Evolutionary conservation across 2,113 vertebrate species (phyloP).

Genomic region (Riparia riparia): DNA sequence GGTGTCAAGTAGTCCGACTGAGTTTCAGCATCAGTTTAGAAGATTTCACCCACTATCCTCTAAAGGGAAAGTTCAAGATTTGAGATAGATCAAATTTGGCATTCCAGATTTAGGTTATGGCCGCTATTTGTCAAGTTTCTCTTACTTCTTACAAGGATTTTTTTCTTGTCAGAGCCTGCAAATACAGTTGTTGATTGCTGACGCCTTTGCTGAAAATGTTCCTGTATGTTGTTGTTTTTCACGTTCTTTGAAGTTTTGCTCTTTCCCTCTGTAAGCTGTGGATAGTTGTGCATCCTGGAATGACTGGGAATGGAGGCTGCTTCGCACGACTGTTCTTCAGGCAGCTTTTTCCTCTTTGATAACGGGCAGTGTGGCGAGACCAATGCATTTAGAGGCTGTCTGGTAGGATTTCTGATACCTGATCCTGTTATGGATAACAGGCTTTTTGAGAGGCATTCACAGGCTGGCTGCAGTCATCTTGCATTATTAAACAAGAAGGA

Average conservation of each 20-base stretch:
- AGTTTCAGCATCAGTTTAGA: neutral
- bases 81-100: neutral
- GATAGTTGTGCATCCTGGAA: neutral
- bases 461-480: slow-evolving; percentile 19
- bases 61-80: neutral
- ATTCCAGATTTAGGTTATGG: neutral
- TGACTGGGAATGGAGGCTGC: neutral
- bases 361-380: neutral
- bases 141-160: neutral
- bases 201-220: neutral
- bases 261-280: neutral
- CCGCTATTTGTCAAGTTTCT: neutral
- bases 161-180: neutral
- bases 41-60: neutral
- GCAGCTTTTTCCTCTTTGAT: neutral
- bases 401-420: neutral
- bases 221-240: neutral
- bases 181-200: neutral
- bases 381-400: neutral
- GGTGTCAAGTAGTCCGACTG: neutral
- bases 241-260: neutral
- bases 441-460: neutral
- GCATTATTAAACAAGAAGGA: slow-evolving; percentile 34
- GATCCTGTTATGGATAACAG: neutral
- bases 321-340: neutral